These are phyloP conservation scores for Actinia tenebrosa DNA, from an alignment of 64 coral and sea anemone species.

Conservation along the genomic window DNA sequence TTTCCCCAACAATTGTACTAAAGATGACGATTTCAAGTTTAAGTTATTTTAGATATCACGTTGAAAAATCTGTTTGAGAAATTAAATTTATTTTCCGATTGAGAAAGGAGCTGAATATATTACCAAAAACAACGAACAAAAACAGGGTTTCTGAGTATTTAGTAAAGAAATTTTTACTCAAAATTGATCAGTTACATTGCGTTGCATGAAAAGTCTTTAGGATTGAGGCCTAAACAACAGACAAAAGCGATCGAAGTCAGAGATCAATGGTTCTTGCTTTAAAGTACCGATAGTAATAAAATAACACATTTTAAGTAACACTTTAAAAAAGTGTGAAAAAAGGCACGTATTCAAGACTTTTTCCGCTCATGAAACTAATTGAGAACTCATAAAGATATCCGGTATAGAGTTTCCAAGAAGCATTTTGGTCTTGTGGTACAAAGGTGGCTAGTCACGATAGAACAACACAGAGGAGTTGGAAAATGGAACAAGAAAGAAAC, in stretches of 20 bases:
- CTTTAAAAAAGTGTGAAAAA: background rate
- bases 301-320: background rate
- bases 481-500: background rate
- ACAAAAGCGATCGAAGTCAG: background rate
- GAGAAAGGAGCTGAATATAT: too few relatives aligned
- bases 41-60: too few relatives aligned
- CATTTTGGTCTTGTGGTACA: background rate
- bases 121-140: too few relatives aligned
- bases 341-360: background rate
- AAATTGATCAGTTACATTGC: background rate
- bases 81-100: too few relatives aligned
- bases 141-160: too few relatives aligned
- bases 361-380: background rate
- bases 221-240: background rate
- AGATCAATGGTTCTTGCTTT: background rate
- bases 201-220: background rate
- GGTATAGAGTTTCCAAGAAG: background rate
- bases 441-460: background rate
- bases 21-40: too few relatives aligned
- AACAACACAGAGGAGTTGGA: background rate
- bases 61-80: too few relatives aligned
- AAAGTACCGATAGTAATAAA: background rate
- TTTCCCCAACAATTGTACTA: too few relatives aligned
- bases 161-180: background rate
- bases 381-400: conserved; percentile 6